phyloP scores from a whole-genome alignment of 2,797 vertebrate species.

The Brotula barbata region DNA sequence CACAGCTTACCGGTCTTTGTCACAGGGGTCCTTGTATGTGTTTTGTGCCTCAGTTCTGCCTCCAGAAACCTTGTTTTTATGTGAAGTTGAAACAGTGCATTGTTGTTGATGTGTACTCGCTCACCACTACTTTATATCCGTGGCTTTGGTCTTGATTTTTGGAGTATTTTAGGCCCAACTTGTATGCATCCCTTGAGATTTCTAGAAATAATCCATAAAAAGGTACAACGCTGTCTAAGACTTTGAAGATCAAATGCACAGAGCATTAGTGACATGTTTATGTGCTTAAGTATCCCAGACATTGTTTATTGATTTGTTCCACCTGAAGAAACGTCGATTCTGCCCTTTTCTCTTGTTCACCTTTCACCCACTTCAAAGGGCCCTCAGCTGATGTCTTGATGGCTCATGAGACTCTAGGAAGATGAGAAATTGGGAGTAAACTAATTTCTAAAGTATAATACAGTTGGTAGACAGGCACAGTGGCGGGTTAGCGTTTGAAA shows the following conservation, averaged over 20 bases:
- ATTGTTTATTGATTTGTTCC: conserved; percentile 18
- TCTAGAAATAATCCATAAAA: conserved; percentile 33
- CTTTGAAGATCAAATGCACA: conserved; percentile 39
- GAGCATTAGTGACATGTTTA: conserved; percentile 7
- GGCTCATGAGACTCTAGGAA: conserved; percentile 33
- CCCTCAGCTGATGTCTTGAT: conserved; percentile 17
- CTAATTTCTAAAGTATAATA: too few relatives aligned
- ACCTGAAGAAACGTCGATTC: conserved; percentile 14
- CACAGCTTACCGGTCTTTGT: conserved; percentile 53
- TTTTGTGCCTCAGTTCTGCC: conserved; percentile 29
- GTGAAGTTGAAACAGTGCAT: conserved; percentile 51
- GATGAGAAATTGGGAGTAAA: conserved; percentile 29
- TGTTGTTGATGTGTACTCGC: conserved; percentile 53
- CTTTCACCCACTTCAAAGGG: conserved; percentile 15
- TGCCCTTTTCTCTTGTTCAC: conserved; percentile 20
- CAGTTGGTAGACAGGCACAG: too few relatives aligned
- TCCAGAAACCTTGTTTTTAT: conserved; percentile 25
- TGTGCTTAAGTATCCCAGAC: conserved; percentile 12
- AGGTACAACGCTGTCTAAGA: too few relatives aligned
- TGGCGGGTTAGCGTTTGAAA: background rate
- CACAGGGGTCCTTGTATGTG: conserved; percentile 46
- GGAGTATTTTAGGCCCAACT: conserved; percentile 13
- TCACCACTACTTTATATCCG: conserved; percentile 36
- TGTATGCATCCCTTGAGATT: conserved; percentile 21
- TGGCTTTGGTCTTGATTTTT: conserved; percentile 29